Conservation (phyloP, 2,113 vertebrate species). For the Paramisgurnus dabryanus region DNA sequence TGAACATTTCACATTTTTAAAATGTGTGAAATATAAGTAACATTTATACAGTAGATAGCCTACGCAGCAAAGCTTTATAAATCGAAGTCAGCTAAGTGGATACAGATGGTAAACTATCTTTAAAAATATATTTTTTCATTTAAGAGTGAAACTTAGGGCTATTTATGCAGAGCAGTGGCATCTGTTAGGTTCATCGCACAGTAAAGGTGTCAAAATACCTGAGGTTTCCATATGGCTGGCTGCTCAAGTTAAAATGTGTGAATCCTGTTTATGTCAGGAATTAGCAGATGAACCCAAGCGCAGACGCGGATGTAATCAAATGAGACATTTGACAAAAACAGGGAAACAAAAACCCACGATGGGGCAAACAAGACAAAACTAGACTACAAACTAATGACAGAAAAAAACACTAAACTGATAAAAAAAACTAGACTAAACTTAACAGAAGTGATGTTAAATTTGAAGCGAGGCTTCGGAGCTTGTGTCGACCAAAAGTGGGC, state of each 20-base stretch:
- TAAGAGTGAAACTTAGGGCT: neutral
- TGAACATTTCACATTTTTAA: neutral
- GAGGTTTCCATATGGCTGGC: neutral
- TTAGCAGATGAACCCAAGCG: too few species aligned
- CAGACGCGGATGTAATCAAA: too few species aligned
- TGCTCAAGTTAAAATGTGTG: neutral
- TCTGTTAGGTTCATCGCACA: constrained; percentile 9
- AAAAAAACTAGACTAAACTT: too few species aligned
- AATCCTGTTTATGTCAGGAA: neutral
- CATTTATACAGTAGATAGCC: neutral
- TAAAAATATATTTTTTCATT: neutral
- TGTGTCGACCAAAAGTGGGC: too few species aligned
- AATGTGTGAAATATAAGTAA: neutral
- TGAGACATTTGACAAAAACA: too few species aligned
- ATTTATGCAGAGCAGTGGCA: neutral
- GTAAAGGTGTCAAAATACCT: neutral
- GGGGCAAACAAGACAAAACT: too few species aligned
- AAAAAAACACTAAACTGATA: too few species aligned
- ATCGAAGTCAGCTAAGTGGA: neutral
- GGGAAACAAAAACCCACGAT: too few species aligned
- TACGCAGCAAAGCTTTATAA: neutral
- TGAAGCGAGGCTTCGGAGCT: too few species aligned
- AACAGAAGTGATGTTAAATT: too few species aligned
- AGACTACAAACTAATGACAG: too few species aligned
- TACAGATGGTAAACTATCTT: neutral